These are phyloP conservation scores for Agriopis aurantiaria DNA, from an alignment of 2,888 invertebrate genomes.

Conservation along the genomic window DNA sequence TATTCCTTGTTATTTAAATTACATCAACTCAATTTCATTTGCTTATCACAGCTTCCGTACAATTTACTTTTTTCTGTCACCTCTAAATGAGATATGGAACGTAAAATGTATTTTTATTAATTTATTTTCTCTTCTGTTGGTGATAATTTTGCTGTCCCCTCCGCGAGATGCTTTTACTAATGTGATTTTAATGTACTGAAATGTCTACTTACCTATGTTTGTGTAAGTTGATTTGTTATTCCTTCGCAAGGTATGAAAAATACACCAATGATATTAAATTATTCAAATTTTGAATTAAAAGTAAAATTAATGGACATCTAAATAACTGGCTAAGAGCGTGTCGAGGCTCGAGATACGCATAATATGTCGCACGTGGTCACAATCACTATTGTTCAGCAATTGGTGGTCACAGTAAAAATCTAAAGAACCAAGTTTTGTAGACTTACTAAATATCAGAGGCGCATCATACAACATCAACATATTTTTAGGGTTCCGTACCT, in stretches of 20 bases:
- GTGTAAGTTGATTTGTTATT: slow-evolving; percentile 70
- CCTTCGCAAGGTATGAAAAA: slow-evolving; percentile 40
- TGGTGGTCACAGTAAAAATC: too few species aligned
- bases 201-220: slow-evolving; percentile 76
- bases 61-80: slow-evolving; percentile 75
- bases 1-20: slow-evolving; percentile 18
- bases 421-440: too few species aligned
- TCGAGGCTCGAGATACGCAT: too few species aligned
- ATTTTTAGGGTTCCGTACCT: too few species aligned
- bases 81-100: slow-evolving; percentile 71
- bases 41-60: slow-evolving; percentile 77
- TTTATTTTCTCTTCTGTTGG: slow-evolving; percentile 75
- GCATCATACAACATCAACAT: too few species aligned
- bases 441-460: too few species aligned
- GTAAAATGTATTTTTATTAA: slow-evolving; percentile 75
- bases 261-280: background rate
- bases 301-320: too few species aligned
- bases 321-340: too few species aligned
- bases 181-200: slow-evolving; percentile 86
- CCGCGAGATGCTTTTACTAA: slow-evolving; percentile 76
- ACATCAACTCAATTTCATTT: slow-evolving; percentile 48
- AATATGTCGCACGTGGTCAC: too few species aligned
- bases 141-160: slow-evolving; percentile 78
- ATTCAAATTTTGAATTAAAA: background rate
- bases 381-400: too few species aligned